Evolutionary conservation across 2,888 invertebrate genomes (phyloP).

Genomic region (Scaptomyza reducta): DNA sequence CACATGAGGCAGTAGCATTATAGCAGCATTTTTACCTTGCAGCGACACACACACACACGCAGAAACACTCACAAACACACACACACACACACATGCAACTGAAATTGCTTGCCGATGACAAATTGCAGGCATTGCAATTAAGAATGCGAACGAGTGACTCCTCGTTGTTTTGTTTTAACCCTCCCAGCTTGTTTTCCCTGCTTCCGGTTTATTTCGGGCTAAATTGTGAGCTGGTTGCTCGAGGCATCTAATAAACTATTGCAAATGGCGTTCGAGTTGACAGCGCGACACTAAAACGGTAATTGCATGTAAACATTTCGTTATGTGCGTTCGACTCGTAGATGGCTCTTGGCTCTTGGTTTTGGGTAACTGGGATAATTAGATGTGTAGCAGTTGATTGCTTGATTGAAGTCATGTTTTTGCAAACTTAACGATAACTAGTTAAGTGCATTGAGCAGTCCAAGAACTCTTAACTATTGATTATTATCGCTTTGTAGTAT

Average conservation of each 20-base stretch:
- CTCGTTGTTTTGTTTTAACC: not conserved
- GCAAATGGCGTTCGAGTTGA: conserved; percentile 65
- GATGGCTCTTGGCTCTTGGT: conserved; percentile 2
- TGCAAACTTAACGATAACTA: not conserved
- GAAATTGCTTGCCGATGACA: conserved; percentile 66
- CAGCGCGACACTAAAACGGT: conserved; percentile 71
- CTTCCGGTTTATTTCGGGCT: conserved; percentile 1
- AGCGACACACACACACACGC: conserved; percentile 8
- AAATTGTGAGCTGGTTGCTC: conserved; percentile 16
- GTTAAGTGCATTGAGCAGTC: not conserved
- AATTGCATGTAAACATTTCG: conserved; percentile 75
- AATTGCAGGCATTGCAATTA: conserved; percentile 72
- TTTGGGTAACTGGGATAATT: conserved; percentile 34
- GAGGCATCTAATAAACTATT: conserved; percentile 66
- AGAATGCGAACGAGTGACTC: conserved; percentile 44
- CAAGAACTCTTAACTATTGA: not conserved
- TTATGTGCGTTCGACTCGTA: conserved; percentile 29
- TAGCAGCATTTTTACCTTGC: conserved; percentile 51
- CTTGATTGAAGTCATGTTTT: conserved; percentile 16
- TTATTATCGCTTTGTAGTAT: too few species aligned
- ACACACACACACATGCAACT: conserved; percentile 3
- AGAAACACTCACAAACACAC: not conserved
- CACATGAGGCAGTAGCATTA: conserved; percentile 5
- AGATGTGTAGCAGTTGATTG: conserved; percentile 19
- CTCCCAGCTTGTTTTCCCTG: not conserved